A percentile compares a stretch with the other conserved stretches of the same genome.
Evolutionary conservation across 2,888 invertebrate species (phyloP).

Genomic region (Drosophila parthenogenetica): DNA sequence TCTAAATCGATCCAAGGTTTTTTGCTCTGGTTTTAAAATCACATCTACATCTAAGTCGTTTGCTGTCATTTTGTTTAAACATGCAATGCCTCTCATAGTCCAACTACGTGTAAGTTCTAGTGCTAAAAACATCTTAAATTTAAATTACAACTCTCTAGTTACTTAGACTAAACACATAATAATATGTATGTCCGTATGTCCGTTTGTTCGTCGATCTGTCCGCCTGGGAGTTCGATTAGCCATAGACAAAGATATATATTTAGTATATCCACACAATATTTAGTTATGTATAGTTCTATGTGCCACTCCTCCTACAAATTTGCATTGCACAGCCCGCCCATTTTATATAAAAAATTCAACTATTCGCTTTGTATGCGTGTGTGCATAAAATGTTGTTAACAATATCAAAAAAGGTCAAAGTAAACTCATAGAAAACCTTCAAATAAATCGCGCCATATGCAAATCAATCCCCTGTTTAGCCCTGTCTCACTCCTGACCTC

Average conservation of each 20-base stretch:
- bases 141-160: constrained; percentile 68
- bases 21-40: constrained; percentile 64
- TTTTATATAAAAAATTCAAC: constrained; percentile 31
- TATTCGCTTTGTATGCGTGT: constrained; percentile 10
- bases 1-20: constrained; percentile 43
- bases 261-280: constrained; percentile 29
- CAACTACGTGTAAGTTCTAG: constrained; percentile 65
- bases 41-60: constrained; percentile 76
- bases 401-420: constrained; percentile 40
- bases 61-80: constrained; percentile 38
- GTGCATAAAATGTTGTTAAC: constrained; percentile 19
- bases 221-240: constrained; percentile 22
- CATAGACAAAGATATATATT: constrained; percentile 44
- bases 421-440: constrained; percentile 21
- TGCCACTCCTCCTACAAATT: constrained; percentile 17
- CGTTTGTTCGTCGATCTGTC: constrained; percentile 24
- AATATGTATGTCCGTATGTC: constrained; percentile 22
- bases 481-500: background rate
- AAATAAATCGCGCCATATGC: constrained; percentile 52
- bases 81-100: constrained; percentile 58
- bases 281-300: constrained; percentile 33
- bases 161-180: constrained; percentile 50
- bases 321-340: constrained; percentile 22
- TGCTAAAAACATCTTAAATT: constrained; percentile 74
- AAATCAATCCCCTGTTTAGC: constrained; percentile 31